A percentile compares a stretch with the other conserved stretches of the same genome.
Conservation (phyloP, 2,888 invertebrate species). For the Dilophus febrilis region DNA sequence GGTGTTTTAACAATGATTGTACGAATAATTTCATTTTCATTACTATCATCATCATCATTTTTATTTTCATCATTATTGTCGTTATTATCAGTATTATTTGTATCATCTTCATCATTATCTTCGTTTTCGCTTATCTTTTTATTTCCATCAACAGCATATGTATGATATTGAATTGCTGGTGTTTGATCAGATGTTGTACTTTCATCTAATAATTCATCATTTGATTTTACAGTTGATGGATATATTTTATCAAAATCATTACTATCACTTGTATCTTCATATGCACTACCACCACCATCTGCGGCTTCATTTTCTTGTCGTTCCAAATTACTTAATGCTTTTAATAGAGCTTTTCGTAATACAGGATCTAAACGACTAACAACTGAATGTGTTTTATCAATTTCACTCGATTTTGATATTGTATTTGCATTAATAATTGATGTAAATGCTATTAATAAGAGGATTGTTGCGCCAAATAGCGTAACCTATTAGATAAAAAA, state of each 20-base stretch:
- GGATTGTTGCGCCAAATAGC: no score
- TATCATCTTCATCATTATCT: no score
- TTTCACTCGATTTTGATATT: neutral
- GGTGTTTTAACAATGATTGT: slow-evolving; percentile 22
- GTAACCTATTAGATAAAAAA: no score
- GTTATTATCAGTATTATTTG: no score
- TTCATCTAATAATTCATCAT: slow-evolving; percentile 32
- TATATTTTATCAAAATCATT: slow-evolving; percentile 19
- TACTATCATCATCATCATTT: no score
- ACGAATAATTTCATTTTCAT: slow-evolving; percentile 19
- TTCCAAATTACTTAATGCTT: slow-evolving; percentile 60
- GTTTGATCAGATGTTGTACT: slow-evolving; percentile 29
- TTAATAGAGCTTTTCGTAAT: slow-evolving; percentile 41
- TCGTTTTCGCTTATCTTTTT: neutral
- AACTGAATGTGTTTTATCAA: slow-evolving; percentile 2
- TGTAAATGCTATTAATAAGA: no score
- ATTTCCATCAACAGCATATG: slow-evolving; percentile 32
- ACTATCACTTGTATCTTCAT: slow-evolving; percentile 16
- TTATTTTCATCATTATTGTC: slow-evolving; percentile 1
- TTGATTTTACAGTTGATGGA: slow-evolving; percentile 21
- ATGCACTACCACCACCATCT: slow-evolving; percentile 17
- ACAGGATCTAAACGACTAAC: slow-evolving; percentile 41
- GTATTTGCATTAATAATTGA: no score
- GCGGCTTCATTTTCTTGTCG: slow-evolving; percentile 35
- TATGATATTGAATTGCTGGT: slow-evolving; percentile 38